Base-by-base conservation (phyloP, 2,797 vertebrate species). In the Leptoclinus maculatus region DNA sequence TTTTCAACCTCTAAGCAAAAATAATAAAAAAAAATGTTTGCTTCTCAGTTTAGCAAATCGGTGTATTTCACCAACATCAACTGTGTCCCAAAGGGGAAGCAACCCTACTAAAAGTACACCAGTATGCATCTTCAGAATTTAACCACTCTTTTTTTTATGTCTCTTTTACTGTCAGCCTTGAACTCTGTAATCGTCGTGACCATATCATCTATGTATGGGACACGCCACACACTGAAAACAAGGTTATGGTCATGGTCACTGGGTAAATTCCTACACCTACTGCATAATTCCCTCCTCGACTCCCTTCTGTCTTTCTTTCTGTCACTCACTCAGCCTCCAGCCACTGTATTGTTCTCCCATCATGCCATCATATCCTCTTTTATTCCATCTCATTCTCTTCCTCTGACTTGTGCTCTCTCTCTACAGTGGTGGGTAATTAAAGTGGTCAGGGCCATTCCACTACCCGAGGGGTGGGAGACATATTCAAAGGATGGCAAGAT, bases 401-500 rank as follows among this genome's bases (percentile, higher is more conserved):
- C 69, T 63, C 60, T 57, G n/a, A 41, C 66, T 64, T 0, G 13
- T 59, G 21, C 75, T 76, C 69, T 59, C 74, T 57, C 78, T 79
- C 66, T 66, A 62, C 70, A 67, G 80, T 83, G 59, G 65, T 71
- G 73, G 83, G 84, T 92, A 93, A 93, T 92, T 90, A 93, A 87
- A 88, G 79, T 82, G 81, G 87, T 78, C 86, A 77, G 86, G 83
- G 78, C 83, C 84, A 84, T 90, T 90, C 88, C 80, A 84, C 86
- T 87, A 88, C 85, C 91, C 73, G 10, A 49, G 59, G 89, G 89
- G 83, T 83, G 78, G 86, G 85, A 82, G 72, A 87, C 84, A 83
- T 88, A 89, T 90, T 92, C 87, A 88, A 89, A 92, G 84, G 89
- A 86, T 80, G 66, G 79, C 5, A 27, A 87, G 90, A 93, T 91